phyloP scores from a whole-genome alignment of 2,113 vertebrate genomes.

The Desmodus rotundus region DNA sequence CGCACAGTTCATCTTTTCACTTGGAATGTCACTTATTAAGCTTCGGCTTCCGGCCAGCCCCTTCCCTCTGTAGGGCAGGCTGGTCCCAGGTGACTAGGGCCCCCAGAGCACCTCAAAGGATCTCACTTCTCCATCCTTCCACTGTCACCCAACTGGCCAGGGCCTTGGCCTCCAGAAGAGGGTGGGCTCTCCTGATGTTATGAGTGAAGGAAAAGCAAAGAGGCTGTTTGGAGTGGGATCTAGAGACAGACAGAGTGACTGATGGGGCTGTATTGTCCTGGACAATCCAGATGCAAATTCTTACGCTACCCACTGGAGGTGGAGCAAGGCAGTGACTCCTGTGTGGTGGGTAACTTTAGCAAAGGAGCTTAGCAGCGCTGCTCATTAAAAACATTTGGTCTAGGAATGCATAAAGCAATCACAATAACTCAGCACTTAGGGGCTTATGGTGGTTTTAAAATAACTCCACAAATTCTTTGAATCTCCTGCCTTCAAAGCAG shows the following conservation, averaged over 20 bases:
- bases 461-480: background rate
- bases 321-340: background rate
- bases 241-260: background rate
- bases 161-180: background rate
- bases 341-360: background rate
- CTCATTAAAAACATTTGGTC: background rate
- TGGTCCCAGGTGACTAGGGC: too few species aligned
- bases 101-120: background rate
- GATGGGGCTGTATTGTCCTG: background rate
- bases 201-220: background rate
- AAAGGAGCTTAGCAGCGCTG: background rate
- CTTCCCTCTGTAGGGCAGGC: background rate
- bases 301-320: background rate
- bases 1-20: background rate
- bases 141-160: background rate
- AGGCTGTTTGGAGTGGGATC: background rate
- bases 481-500: background rate
- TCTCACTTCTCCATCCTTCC: background rate
- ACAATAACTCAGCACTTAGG: background rate
- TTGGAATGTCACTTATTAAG: background rate
- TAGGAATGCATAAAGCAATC: background rate
- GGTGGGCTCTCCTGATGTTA: background rate
- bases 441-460: background rate
- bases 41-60: background rate
- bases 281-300: background rate